phyloP scores from a whole-genome alignment of 2,797 vertebrate genomes.

The Ciconia nigra region DNA sequence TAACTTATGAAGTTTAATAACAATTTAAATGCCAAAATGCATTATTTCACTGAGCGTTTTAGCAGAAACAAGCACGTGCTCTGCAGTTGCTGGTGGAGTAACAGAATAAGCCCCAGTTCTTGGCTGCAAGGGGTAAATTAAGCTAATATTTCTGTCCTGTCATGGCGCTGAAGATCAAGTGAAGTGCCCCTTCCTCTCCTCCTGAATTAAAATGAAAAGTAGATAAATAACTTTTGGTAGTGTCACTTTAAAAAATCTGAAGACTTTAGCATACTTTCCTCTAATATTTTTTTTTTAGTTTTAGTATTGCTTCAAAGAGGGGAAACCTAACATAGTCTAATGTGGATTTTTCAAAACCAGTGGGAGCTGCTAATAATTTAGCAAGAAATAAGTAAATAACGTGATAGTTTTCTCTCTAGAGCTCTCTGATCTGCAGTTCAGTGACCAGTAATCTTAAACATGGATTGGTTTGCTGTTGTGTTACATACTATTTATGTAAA shows the following conservation, averaged over 20 bases:
- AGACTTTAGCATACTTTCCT: background rate
- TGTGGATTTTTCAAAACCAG: background rate
- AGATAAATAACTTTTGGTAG: background rate
- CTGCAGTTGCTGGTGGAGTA: background rate
- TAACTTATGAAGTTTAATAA: background rate
- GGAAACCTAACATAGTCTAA: background rate
- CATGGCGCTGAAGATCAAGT: fast-evolving
- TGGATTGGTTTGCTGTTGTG: background rate
- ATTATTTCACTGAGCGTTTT: background rate
- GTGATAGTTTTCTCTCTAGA: background rate
- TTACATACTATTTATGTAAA: background rate
- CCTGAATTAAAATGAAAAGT: background rate
- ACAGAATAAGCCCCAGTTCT: background rate
- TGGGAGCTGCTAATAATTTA: background rate
- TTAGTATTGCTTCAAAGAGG: background rate
- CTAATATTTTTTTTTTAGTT: background rate
- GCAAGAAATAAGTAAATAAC: background rate
- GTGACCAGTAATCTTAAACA: background rate
- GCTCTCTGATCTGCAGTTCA: background rate
- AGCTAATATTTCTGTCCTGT: background rate
- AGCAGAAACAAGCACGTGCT: background rate
- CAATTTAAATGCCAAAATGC: background rate
- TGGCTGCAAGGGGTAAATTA: background rate
- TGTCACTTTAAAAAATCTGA: background rate
- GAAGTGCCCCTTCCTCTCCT: background rate